These are phyloP conservation scores for Noctilio leporinus DNA, from an alignment of 2,113 vertebrate genomes.

Conservation along the genomic window DNA sequence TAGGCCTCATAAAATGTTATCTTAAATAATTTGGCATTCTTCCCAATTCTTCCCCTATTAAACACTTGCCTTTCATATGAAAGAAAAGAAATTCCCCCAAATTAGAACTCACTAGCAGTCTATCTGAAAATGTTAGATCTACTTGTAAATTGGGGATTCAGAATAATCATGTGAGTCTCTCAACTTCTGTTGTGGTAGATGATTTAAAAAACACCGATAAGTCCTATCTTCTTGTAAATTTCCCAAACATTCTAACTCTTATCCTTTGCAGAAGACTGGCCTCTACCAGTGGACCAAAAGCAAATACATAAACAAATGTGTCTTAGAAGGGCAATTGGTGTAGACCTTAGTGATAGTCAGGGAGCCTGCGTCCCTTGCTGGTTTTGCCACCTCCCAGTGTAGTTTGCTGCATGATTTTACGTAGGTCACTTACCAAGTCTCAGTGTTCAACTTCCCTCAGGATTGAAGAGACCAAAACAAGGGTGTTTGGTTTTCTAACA, in stretches of 20 bases:
- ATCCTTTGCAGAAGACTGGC: background rate
- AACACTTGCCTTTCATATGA: background rate
- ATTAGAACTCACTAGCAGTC: background rate
- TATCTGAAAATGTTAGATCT: background rate
- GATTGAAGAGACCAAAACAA: background rate
- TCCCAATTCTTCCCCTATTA: background rate
- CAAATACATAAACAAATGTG: background rate
- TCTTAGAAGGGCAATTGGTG: background rate
- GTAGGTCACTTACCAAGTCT: background rate
- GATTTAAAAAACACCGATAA: background rate
- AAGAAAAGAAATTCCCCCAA: background rate
- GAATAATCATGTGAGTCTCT: background rate
- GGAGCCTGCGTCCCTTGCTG: background rate
- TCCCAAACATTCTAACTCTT: background rate
- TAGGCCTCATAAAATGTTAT: background rate
- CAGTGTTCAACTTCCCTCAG: background rate
- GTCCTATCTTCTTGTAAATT: background rate
- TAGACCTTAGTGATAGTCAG: background rate
- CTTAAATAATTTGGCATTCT: background rate
- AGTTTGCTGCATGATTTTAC: background rate
- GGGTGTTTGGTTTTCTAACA: background rate
- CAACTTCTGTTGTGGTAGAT: background rate
- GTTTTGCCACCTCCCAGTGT: background rate
- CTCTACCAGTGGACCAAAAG: background rate
- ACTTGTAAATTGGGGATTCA: background rate